Base-by-base conservation (phyloP, 2,888 invertebrate species). In the Mythimna pallens region DNA sequence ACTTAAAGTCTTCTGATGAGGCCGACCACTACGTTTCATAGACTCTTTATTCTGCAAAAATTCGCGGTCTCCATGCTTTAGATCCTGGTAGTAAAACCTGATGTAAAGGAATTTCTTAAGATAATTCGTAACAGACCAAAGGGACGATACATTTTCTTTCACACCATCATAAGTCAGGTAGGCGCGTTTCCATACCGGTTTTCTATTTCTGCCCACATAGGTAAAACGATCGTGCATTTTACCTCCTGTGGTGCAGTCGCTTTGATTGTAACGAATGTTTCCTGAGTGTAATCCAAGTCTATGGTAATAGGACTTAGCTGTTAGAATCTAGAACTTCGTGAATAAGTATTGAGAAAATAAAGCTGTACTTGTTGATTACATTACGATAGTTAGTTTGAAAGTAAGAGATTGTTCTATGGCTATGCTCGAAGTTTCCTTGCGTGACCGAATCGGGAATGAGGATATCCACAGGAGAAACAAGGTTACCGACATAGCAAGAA, bases 221-320 rank as follows among this genome's bases (percentile, higher is more conserved):
- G 65, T 52, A 50, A 59, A 34, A 55, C 43, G 64, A 65, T 52
- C 59, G 50, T 50, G 54, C 59, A 80, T 58, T 66, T 65, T 68
- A 79, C 57, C 73, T 17, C 64, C n/a, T 58, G 66, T 57, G 12
- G 68, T 20, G 55, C 14, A 55, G 40, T 50, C 25, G 25, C 54
- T 34, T 73, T 80, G 55, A 80, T 83, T 74, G 68, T 65, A 69
- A 76, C 57, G 12, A 80, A 80, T 74, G 68, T 75, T 80, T 77
- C 81, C 80, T 77, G 73, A 25, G 10, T 71, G 63, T 67, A 77
- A 68, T 72, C 82, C 34, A 22, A 62, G n/a, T 57, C 22, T 20
- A 63, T 67, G 50, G 20, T 67, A 76, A 81, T 59, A 64, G 20
- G 9, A 30, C 6, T 57, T 50, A 50, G 22, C 36, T 62, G 36